A percentile compares a stretch with the other conserved stretches of the same genome.
Evolutionary conservation across 2,888 invertebrate species (phyloP).

Genomic region (Busseola fusca): DNA sequence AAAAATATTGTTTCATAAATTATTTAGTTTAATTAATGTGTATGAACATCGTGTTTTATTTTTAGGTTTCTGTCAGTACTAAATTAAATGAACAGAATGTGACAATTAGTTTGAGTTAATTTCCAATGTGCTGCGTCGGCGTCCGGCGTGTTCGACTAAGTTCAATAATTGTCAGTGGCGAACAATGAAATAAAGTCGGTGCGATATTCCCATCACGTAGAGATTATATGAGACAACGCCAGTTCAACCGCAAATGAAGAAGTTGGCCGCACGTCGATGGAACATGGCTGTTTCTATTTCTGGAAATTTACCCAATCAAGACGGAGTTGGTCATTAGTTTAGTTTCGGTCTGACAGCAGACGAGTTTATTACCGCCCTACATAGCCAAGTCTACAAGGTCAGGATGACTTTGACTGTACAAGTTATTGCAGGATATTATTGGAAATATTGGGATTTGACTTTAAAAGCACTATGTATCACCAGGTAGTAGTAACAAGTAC

Average conservation of each 20-base stretch:
- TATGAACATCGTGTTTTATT: not conserved
- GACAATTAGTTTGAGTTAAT: conserved; percentile 26
- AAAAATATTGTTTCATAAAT: conserved; percentile 10
- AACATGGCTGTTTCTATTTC: conserved; percentile 68
- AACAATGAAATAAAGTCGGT: conserved; percentile 49
- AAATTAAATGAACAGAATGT: not conserved
- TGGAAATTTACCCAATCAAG: conserved; percentile 69
- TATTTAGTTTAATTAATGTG: conserved; percentile 10
- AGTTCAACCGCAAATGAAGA: conserved; percentile 77
- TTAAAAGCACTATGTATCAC: conserved; percentile 12
- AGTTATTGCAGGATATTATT: conserved; percentile 43
- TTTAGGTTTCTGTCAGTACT: not conserved
- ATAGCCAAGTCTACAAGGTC: conserved; percentile 21
- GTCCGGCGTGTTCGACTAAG: conserved; percentile 35
- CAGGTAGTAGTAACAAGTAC: not conserved
- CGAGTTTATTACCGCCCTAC: conserved; percentile 50
- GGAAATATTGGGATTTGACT: conserved; percentile 11
- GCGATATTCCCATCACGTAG: conserved; percentile 78
- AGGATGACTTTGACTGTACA: conserved; percentile 31
- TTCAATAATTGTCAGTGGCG: conserved; percentile 53
- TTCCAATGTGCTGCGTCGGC: conserved; percentile 31
- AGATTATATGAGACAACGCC: conserved; percentile 79
- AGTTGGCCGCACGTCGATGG: conserved; percentile 60
- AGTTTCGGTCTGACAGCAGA: conserved; percentile 57
- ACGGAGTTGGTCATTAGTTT: conserved; percentile 67